Evolutionary conservation across 2,888 invertebrate species (phyloP), one percentile per base, ranked within the genome.

Genomic region (Bruchidius siliquastri): DNA sequence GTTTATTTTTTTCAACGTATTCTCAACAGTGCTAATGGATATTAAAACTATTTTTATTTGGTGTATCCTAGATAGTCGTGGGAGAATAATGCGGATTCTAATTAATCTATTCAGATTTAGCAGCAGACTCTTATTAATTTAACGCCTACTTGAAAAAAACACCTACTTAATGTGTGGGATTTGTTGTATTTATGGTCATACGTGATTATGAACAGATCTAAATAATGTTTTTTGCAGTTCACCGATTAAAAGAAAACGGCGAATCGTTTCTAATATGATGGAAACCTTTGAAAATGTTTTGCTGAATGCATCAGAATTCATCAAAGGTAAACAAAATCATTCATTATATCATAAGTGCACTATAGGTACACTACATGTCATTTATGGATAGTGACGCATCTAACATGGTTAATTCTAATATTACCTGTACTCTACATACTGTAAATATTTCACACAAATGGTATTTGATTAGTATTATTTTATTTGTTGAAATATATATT

Each of bases 281-380:
- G 84, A 85, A 73, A 80, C 79, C 73, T 83, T 82, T 79, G 82
- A 85, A 74, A 90, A 90, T 83, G 88, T 90, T 80, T 88, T 91
- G 79, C 88, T 91, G 83, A 90, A 90, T 82, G 90, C 91, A 73
- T 90, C 90, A 22, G 91, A 92, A 85, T 90, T 91, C 77, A 90
- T 92, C 76, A 90, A 90, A 90, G 91, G 91, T 91, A 87, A 86
- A 86, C 80, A 26, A 72, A 26, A 32, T 73, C 22, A 20, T 70
- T 73, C 30, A 66, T 32, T 70, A 71, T 22, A 21, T 67, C 22
- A 49, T 69, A 69, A 49, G 72, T 67, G 69, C 20, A 20, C 4
- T 22, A 68, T 20, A 20, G 3, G 21, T n/a, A 32, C 20, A 32
- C 6, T 49, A 13, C 49, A 49, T 49, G 18, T 49, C 49, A 49